A percentile compares a stretch with the other conserved stretches of the same genome.
Evolutionary conservation across 1,140 invertebrate species (phyloP).

Genomic region (Alviniconcha marisindica): DNA sequence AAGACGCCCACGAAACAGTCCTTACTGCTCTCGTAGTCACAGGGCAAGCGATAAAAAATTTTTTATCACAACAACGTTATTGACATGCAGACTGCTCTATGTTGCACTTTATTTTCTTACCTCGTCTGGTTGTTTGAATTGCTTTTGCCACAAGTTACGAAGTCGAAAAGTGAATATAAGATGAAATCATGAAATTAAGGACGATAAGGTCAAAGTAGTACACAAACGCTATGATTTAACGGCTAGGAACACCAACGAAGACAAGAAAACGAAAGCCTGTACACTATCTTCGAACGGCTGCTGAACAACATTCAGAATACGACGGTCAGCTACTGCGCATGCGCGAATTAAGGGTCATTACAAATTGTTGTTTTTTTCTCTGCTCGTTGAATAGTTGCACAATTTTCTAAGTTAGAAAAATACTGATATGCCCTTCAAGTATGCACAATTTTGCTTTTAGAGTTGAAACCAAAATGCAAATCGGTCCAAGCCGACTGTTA

Average conservation of each 20-base stretch:
- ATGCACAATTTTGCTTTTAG: not conserved
- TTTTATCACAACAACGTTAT: not conserved
- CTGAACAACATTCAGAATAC: conserved; percentile 60
- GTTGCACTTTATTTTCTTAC: conserved; percentile 34
- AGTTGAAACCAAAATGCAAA: conserved; percentile 7
- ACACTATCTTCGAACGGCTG: conserved; percentile 57
- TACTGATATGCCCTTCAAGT: not conserved
- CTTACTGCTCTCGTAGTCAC: too few relatives aligned
- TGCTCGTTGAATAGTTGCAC: not conserved
- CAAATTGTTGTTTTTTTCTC: conserved; percentile 26
- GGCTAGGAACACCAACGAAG: conserved; percentile 35
- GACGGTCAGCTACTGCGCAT: conserved; percentile 53
- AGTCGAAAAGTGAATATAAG: conserved; percentile 35
- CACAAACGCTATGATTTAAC: conserved; percentile 40
- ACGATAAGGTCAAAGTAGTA: conserved; percentile 36
- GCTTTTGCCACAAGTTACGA: conserved; percentile 45
- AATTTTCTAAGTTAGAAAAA: not conserved
- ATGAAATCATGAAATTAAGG: conserved; percentile 38
- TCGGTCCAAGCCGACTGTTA: not conserved
- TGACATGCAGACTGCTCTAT: conserved; percentile 37
- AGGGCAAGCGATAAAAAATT: too few relatives aligned
- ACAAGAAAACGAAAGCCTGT: conserved; percentile 49
- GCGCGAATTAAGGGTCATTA: conserved; percentile 45
- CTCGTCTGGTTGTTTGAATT: conserved; percentile 42
- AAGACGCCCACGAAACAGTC: too few relatives aligned